These are phyloP conservation scores for Bombus terrestris DNA, from an alignment of 1,140 invertebrate species.

Conservation along the genomic window DNA sequence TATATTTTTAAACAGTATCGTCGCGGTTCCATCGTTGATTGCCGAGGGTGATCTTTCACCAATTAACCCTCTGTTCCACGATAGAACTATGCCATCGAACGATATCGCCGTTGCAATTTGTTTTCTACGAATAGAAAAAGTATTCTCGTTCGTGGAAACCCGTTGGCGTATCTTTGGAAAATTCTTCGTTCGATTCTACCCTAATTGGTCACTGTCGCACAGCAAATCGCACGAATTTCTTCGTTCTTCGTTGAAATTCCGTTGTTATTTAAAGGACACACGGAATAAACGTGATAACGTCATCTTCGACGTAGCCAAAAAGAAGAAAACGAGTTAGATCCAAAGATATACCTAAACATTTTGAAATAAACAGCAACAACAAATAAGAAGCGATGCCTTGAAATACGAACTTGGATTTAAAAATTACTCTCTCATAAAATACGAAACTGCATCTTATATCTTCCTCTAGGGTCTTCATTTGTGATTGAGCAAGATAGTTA, in stretches of 20 bases:
- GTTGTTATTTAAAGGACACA: too few species aligned
- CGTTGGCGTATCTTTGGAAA: background rate
- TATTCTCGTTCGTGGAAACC: background rate
- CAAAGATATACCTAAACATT: background rate
- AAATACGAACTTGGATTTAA: background rate
- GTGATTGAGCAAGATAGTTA: background rate
- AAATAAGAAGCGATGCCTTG: background rate
- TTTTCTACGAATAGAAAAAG: background rate
- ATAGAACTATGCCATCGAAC: background rate
- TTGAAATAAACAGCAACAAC: background rate
- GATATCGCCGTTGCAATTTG: background rate
- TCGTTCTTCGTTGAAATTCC: background rate
- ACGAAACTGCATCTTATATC: too few species aligned
- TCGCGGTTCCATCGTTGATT: slow-evolving; percentile 35
- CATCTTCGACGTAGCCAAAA: background rate
- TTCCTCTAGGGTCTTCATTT: background rate
- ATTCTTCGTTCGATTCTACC: background rate
- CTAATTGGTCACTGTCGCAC: background rate
- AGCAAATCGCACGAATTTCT: background rate
- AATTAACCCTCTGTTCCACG: background rate
- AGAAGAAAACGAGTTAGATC: background rate
- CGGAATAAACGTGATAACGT: too few species aligned
- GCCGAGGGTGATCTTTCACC: background rate
- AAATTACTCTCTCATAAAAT: background rate
- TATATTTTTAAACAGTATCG: slow-evolving; percentile 56